A percentile compares a stretch with the other conserved stretches of the same genome.
phyloP scores from a whole-genome alignment of 2,113 vertebrate species.

The Numenius arquata region DNA sequence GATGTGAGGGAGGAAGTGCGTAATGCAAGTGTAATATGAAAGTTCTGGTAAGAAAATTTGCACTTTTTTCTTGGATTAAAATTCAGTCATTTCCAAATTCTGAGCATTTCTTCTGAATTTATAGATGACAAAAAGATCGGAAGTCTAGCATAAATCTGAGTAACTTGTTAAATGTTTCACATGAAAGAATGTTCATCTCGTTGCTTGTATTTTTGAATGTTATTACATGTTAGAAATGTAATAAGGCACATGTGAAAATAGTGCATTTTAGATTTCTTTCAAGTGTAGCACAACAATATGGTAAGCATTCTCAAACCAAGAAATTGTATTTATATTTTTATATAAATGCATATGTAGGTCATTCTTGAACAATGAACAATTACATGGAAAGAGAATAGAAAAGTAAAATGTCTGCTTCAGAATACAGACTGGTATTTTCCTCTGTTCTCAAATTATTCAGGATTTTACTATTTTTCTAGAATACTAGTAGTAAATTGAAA shows the following conservation, averaged over 20 bases:
- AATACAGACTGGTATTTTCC: neutral
- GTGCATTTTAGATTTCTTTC: neutral
- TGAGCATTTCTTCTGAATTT: neutral
- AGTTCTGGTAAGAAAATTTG: neutral
- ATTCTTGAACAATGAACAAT: neutral
- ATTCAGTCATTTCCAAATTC: neutral
- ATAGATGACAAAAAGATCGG: neutral
- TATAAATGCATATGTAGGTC: neutral
- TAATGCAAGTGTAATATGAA: neutral
- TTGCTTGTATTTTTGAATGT: neutral
- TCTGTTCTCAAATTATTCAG: neutral
- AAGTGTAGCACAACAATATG: neutral
- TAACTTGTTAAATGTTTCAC: neutral
- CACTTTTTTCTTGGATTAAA: neutral
- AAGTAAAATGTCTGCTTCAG: neutral
- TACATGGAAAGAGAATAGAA: neutral
- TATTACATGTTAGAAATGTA: neutral
- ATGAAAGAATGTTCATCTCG: neutral
- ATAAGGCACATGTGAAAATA: neutral
- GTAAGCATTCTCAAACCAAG: neutral
- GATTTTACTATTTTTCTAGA: neutral
- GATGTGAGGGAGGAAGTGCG: neutral
- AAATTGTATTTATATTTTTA: neutral
- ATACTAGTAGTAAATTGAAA: neutral
- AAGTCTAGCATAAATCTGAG: neutral